Base-by-base conservation (phyloP, 2,113 vertebrate genomes). In the Psittacus erithacus region DNA sequence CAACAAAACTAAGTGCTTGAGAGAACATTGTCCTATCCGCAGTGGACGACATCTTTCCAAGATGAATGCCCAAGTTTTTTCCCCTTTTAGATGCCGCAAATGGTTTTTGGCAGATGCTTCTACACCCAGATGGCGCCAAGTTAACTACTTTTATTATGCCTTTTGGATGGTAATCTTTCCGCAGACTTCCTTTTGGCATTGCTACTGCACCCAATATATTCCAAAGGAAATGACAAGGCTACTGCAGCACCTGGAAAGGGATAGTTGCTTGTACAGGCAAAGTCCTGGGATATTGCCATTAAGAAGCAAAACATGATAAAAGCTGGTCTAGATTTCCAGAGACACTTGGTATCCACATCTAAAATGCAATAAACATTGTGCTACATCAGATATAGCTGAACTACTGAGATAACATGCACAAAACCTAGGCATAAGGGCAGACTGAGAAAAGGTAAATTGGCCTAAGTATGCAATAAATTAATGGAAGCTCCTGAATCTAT, bases 161-260 rank as follows among this genome's bases (percentile, higher is more conserved):
- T 95, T 96, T 97, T 96, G 95, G 93, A 92, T 96, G 94, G 83
- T 96, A 93, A 83, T 95, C 94, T 92, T 94, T 96, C 96, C 83
- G 55, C 93, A 96, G 93, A 88, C 93, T 98, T 92, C 95, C 94
- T 95, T 96, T 97, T 96, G 95, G 97, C 90, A 97, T 97, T 6
- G 4, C 70, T 74, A 38, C 92, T 35, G 86, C 96, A 95, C 91
- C 94, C 91, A 95, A 96, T 94, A 97, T 96, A 94, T 98, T 98
- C 89, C 97, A 97, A 83, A 96, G 96, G 91, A 97, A 97, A 97
- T 97, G 93, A 93, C 90, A 93, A 95, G 94, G 86, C 96, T 96
- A 76, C 89, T 96, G 81, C 83, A 96, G 81, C 94, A 97, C 92
- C 96, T 97, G 96, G 93, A 96, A 97, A 93, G 85, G 93, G 82